Evolutionary conservation across 2,113 vertebrate species (phyloP).

Genomic region (Barbus barbus): DNA sequence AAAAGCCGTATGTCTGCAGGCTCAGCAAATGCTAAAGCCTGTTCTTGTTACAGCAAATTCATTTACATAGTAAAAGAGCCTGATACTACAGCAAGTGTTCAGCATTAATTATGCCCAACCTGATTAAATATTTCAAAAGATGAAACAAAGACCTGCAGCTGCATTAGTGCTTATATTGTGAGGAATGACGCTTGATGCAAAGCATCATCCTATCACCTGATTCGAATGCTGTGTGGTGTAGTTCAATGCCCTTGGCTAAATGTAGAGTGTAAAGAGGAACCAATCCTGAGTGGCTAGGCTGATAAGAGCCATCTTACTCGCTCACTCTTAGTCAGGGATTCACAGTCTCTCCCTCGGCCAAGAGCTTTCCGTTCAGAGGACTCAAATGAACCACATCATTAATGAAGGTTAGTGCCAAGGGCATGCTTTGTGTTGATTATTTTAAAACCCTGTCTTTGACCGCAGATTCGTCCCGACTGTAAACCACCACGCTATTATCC

Average conservation of each 20-base stretch:
- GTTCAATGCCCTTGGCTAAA: constrained; percentile 32
- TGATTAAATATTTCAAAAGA: constrained; percentile 6
- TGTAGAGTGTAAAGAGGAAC: constrained; percentile 41
- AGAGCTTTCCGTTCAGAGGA: constrained; percentile 27
- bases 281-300: constrained; percentile 28
- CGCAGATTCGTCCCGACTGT: not conserved
- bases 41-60: not conserved
- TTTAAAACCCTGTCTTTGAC: constrained; percentile 25
- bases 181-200: not conserved
- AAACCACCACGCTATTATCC: constrained; percentile 26
- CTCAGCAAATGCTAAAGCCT: not conserved
- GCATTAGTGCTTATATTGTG: not conserved
- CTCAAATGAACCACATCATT: constrained; percentile 55
- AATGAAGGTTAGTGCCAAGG: constrained; percentile 49
- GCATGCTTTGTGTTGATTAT: constrained; percentile 28
- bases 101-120: not conserved
- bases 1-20: not conserved
- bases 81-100: not conserved
- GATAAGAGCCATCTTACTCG: constrained; percentile 46
- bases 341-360: not conserved
- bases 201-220: constrained; percentile 8
- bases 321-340: constrained; percentile 8
- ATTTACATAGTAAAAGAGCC: not conserved
- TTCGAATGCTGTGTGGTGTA: constrained; percentile 13
- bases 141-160: not conserved